Evolutionary conservation across 2,888 invertebrate species (phyloP).

Genomic region (Lasioglossum pauxillum): DNA sequence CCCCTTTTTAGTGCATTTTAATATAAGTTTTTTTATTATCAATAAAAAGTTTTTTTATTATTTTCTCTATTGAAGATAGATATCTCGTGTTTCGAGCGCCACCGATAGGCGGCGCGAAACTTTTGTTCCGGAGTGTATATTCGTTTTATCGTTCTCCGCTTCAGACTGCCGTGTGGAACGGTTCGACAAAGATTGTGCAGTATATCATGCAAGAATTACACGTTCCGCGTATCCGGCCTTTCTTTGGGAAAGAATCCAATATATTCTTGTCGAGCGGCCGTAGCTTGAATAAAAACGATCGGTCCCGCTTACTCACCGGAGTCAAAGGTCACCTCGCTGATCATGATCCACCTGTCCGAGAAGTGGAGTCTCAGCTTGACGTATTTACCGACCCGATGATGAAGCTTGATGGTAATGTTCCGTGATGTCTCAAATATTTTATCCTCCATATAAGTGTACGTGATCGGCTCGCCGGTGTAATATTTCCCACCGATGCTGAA

Average conservation of each 20-base stretch:
- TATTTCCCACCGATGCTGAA: conserved; percentile 93
- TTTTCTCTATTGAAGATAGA: neutral
- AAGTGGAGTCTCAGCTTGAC: conserved; percentile 92
- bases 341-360: conserved; percentile 93
- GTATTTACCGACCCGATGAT: conserved; percentile 92
- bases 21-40: too few relatives aligned
- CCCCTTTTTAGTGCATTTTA: too few relatives aligned
- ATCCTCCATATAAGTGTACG: conserved; percentile 90
- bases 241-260: conserved; percentile 36
- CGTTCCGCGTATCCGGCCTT: conserved; percentile 23
- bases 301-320: conserved; percentile 86
- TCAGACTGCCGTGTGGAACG: conserved; percentile 40
- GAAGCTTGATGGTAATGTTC: conserved; percentile 93
- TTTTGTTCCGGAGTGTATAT: conserved; percentile 20
- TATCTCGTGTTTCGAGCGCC: neutral
- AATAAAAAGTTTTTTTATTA: too few relatives aligned
- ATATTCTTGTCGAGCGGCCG: conserved; percentile 19
- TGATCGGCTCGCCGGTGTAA: conserved; percentile 91
- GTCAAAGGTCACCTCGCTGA: conserved; percentile 95
- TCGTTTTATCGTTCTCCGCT: conserved; percentile 50
- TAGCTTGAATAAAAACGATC: neutral
- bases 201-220: conserved; percentile 38
- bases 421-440: conserved; percentile 92
- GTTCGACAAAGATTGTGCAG: conserved; percentile 45
- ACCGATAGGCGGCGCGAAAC: conserved; percentile 3